Base-by-base conservation (phyloP, 2,888 invertebrate species). In the Agonopterix heracliana region DNA sequence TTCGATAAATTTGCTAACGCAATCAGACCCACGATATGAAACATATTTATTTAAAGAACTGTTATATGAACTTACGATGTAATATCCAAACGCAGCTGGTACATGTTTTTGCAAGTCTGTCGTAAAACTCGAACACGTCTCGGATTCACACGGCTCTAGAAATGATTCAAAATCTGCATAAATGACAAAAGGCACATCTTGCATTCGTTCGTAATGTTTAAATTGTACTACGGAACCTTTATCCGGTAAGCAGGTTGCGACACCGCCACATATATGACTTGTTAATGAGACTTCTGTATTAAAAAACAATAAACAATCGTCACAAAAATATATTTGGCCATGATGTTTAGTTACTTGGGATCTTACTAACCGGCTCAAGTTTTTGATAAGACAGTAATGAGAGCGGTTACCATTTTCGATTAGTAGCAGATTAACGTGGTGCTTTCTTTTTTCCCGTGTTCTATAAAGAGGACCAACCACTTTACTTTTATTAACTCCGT, bases 281-380 rank as follows among this genome's bases (percentile, higher is more conserved):
- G n/a, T n/a, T n/a, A n/a, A n/a, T n/a, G n/a, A n/a, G n/a, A n/a
- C n/a, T n/a, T n/a, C n/a, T n/a, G 36, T 36, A 2, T 36, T 36
- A 36, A 36, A 36, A 36, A 10, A 36, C 36, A 36, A 9, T 5
- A 36, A 36, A 36, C 36, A 36, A n/a, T 36, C 9, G 2, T 36
- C 36, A 36, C 36, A 36, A 36, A 36, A 36, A 36, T 36, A 36
- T 36, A 36, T 36, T 36, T 36, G 1, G 8, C 36, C 36, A 34
- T 49, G 46, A 44, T 52, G 48, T 3, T 44, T 48, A n/a, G 51
- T 51, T 14, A 51, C 7, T 41, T 41, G 41, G 11, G 2, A 4
- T 2, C 41, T 3, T 2, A 41, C 11, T 3, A 41, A 11, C 3
- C 11, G 2, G 2, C 12, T 4, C 11, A 41, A 41, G 12, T 41